These are phyloP conservation scores for Bradypus variegatus DNA, from an alignment of 2,797 vertebrate species.

Conservation along the genomic window DNA sequence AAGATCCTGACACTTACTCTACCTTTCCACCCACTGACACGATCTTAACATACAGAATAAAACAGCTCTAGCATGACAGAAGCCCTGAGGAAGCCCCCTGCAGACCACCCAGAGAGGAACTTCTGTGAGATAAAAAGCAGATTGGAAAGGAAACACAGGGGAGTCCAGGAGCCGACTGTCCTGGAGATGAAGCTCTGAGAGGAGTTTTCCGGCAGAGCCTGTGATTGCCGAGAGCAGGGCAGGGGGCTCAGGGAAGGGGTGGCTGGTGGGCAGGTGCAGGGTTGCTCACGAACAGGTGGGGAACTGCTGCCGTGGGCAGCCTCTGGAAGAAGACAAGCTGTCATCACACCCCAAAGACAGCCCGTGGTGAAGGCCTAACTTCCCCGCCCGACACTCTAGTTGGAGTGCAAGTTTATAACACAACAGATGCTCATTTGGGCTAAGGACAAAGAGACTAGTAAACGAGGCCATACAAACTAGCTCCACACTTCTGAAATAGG, in stretches of 20 bases:
- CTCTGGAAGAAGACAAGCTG: background rate
- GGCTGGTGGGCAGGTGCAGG: background rate
- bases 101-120: rapidly evolving
- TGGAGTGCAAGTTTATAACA: too few species aligned
- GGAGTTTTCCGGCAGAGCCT: rapidly evolving
- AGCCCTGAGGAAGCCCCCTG: rapidly evolving
- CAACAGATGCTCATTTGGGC: background rate
- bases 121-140: background rate
- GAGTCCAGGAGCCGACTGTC: background rate
- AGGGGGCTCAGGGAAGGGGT: background rate
- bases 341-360: background rate
- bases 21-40: too few species aligned
- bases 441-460: background rate
- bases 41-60: background rate
- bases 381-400: too few species aligned
- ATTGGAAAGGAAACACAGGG: rapidly evolving
- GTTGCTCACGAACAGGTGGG: background rate
- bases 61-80: background rate
- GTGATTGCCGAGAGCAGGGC: too few species aligned
- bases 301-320: background rate
- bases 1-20: background rate
- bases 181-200: background rate
- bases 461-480: background rate
- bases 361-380: background rate
- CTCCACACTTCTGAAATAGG: background rate